Evolutionary conservation across 2,888 invertebrate genomes (phyloP), one percentile per base, ranked within the genome.

Genomic region (Adelphocoris suturalis): DNA sequence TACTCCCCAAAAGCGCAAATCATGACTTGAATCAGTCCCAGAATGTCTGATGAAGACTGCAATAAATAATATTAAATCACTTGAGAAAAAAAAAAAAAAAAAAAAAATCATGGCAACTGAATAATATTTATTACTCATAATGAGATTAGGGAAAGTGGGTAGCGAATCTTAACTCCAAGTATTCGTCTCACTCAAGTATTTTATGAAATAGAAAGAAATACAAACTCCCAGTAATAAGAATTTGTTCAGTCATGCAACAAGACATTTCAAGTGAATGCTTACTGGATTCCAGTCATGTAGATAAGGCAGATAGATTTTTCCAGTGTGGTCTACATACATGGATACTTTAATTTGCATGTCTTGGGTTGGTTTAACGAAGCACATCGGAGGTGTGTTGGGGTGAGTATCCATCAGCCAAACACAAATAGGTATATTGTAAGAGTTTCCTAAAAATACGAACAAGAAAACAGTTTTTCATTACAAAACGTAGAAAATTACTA

Each of bases 401-500:
- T 99, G 98, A 5, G 98, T 99, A 93, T 99, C 98, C 96, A 98
- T 97, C 85, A 99, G 93, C 98, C 98, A 99, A 92, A 99, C 96
- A 93, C 97, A 97, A 68, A 99, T 96, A 16, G 99, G 99, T 93
- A 99, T 99, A 94, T 99, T 98, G 94, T 99, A 99, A 80, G 95
- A 95, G 90, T 95, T 94, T 90, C 96, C 96, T 96, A 92, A 23
- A 16, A 47, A 82, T 52, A 7, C 2, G 14, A 52, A 52, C 14
- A 52, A 3, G 12, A 5, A 52, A 13, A 37, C 2, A 37, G 2
- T 37, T 37, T 7, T 2, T 37, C 37, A 7, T 4, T 37, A 37
- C 37, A 37, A 37, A n/a, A n/a, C n/a, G n/a, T n/a, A n/a, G n/a
- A n/a, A n/a, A n/a, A n/a, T n/a, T n/a, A n/a, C n/a, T n/a, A n/a